Evolutionary conservation across 2,113 vertebrate species (phyloP).

Genomic region (Athene cunicularia): DNA sequence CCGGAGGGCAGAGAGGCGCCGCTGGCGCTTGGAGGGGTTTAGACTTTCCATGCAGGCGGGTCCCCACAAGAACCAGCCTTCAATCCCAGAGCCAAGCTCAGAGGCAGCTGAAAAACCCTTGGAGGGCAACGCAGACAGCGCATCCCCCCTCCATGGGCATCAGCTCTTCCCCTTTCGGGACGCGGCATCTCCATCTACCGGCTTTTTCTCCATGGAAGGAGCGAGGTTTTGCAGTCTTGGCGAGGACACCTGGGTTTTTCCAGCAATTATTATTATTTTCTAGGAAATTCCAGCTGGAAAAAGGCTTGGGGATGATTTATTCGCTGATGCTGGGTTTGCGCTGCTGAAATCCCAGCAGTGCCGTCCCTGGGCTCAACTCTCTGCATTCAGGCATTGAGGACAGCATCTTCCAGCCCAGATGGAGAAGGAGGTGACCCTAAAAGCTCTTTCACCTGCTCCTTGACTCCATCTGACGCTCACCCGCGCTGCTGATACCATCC

Average conservation of each 20-base stretch:
- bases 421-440: neutral
- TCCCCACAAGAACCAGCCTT: neutral
- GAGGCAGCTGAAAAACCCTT: accelerated
- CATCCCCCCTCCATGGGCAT: neutral
- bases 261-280: neutral
- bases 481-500: accelerated
- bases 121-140: accelerated
- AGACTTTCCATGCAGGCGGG: neutral
- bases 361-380: neutral
- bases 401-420: accelerated
- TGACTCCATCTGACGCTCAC: accelerated
- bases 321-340: neutral
- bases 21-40: neutral
- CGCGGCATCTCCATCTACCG: accelerated
- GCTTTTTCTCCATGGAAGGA: neutral
- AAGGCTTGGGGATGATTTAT: neutral
- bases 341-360: neutral
- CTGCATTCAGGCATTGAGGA: neutral
- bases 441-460: neutral
- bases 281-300: constrained; percentile 37
- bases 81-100: accelerated
- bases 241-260: neutral
- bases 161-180: accelerated
- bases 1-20: constrained; percentile 42
- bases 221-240: neutral